Evolutionary conservation across 2,797 vertebrate genomes (phyloP).

Genomic region (Channa striata): DNA sequence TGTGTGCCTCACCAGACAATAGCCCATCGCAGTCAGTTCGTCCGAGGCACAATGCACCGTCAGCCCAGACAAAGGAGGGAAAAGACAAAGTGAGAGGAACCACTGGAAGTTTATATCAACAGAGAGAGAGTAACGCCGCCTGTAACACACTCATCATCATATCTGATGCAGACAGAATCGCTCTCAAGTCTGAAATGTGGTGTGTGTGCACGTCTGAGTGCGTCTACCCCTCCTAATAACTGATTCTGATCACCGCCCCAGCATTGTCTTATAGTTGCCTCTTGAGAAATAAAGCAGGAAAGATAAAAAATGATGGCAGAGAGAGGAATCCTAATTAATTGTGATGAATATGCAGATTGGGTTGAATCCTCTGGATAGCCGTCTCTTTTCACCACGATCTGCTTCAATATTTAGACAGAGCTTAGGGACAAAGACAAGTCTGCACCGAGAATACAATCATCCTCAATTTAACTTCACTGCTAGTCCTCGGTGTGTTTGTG

Average conservation of each 20-base stretch:
- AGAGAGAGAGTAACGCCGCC: constrained; percentile 44
- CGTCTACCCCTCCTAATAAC: constrained; percentile 62
- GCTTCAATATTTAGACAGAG: constrained; percentile 82
- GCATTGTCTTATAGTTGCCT: constrained; percentile 79
- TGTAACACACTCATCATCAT: constrained; percentile 62
- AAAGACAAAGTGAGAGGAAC: constrained; percentile 62
- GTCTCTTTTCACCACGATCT: constrained; percentile 74
- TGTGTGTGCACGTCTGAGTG: neutral
- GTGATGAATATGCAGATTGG: constrained; percentile 85
- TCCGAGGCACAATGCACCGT: constrained; percentile 32
- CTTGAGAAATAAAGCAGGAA: constrained; percentile 80
- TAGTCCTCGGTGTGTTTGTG: constrained; percentile 41
- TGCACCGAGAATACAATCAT: constrained; percentile 73
- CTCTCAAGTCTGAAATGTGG: constrained; percentile 47
- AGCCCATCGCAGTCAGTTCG: constrained; percentile 49
- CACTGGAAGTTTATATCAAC: constrained; percentile 66
- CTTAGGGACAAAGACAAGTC: constrained; percentile 76
- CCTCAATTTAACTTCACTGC: constrained; percentile 68
- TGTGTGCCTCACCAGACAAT: constrained; percentile 62
- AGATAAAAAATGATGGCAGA: constrained; percentile 74
- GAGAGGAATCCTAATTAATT: constrained; percentile 82
- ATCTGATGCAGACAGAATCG: constrained; percentile 81
- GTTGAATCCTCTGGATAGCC: constrained; percentile 81
- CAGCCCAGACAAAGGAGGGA: constrained; percentile 60
- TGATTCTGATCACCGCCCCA: constrained; percentile 77